These are phyloP conservation scores for Thelaira solivaga DNA, from an alignment of 2,888 invertebrate species.

Conservation along the genomic window DNA sequence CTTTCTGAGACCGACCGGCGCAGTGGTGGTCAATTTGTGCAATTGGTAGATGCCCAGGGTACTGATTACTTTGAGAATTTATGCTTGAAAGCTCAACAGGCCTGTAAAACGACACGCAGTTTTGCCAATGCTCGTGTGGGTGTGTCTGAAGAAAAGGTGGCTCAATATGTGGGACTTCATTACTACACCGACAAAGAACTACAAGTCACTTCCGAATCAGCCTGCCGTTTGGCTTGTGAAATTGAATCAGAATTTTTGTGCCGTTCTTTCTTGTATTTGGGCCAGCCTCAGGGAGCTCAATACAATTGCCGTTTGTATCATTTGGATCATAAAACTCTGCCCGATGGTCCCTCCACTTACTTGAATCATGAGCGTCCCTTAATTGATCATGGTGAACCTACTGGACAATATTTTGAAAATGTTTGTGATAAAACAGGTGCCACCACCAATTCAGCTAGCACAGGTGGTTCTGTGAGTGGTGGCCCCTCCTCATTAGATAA, in stretches of 20 bases:
- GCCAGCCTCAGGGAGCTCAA: slow-evolving; percentile 83
- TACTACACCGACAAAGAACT: slow-evolving; percentile 96
- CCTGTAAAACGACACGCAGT: slow-evolving; percentile 89
- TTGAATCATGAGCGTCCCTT: slow-evolving; percentile 92
- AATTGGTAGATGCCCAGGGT: slow-evolving; percentile 89
- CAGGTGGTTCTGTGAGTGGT: slow-evolving; percentile 18
- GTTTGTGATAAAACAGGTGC: slow-evolving; percentile 84
- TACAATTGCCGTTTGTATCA: slow-evolving; percentile 96
- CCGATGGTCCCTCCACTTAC: slow-evolving; percentile 94
- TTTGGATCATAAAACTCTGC: slow-evolving; percentile 92
- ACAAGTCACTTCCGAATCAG: slow-evolving; percentile 91
- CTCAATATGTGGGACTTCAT: slow-evolving; percentile 93
- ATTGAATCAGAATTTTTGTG: slow-evolving; percentile 95
- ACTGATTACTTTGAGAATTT: slow-evolving; percentile 92
- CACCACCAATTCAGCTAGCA: slow-evolving; percentile 65
- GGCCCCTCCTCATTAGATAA: slow-evolving; percentile 73
- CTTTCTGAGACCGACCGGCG: slow-evolving; percentile 93
- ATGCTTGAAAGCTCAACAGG: slow-evolving; percentile 91
- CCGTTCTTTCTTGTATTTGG: slow-evolving; percentile 86
- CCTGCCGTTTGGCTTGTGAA: slow-evolving; percentile 93
- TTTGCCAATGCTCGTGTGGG: slow-evolving; percentile 91
- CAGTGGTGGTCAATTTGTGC: slow-evolving; percentile 91
- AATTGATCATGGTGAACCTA: slow-evolving; percentile 92
- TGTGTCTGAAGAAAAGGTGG: slow-evolving; percentile 93
- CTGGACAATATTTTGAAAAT: slow-evolving; percentile 93